Conservation (phyloP, 2,113 vertebrate genomes). For the Rutilus rutilus region DNA sequence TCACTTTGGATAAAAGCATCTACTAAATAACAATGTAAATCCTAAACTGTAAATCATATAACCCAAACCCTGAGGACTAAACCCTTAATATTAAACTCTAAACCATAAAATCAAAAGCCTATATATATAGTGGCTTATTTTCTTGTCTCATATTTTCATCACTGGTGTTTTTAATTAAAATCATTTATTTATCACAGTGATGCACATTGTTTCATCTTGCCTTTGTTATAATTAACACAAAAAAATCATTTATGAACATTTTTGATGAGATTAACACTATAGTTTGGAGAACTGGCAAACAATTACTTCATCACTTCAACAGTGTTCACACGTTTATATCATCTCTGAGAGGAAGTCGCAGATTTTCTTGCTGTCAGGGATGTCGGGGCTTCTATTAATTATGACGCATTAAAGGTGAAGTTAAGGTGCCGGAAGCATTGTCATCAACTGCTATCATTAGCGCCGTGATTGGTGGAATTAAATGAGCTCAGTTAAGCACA, state of each 20-base stretch:
- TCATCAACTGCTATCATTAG: not conserved
- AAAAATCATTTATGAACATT: no score
- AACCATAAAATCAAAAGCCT: no score
- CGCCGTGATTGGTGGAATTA: not conserved
- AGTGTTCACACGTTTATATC: not conserved
- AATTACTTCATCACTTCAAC: not conserved
- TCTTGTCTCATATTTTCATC: not conserved
- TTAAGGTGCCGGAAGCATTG: not conserved
- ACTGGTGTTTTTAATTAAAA: not conserved
- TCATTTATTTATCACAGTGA: not conserved
- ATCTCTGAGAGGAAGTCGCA: not conserved
- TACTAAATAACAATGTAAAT: no score
- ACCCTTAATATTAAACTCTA: no score
- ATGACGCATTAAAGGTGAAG: not conserved
- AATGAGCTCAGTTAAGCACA: not conserved
- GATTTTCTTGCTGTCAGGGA: not conserved
- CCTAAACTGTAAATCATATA: no score
- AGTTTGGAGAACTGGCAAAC: not conserved
- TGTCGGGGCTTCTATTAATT: not conserved
- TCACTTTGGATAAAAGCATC: no score
- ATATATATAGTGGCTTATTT: no score
- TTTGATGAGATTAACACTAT: not conserved
- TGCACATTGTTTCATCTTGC: not conserved
- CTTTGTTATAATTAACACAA: not conserved
- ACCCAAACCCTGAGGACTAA: no score